Evolutionary conservation across 2,797 vertebrate genomes (phyloP).

Genomic region (Adelosebastes latens): DNA sequence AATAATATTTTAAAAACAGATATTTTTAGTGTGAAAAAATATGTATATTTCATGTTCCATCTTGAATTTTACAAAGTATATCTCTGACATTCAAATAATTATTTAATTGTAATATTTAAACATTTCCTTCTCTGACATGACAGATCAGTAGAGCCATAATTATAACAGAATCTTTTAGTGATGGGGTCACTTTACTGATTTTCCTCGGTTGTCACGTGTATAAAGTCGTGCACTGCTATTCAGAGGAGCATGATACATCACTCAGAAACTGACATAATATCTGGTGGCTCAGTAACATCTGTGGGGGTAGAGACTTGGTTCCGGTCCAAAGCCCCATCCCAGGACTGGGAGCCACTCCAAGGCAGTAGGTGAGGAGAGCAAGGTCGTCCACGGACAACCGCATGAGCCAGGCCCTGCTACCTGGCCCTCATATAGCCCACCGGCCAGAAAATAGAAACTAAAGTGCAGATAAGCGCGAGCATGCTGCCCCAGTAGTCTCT

Average conservation of each 20-base stretch:
- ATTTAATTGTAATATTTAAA: neutral
- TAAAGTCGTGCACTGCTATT: conserved; percentile 37
- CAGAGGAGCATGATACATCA: conserved; percentile 75
- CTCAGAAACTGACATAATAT: conserved; percentile 84
- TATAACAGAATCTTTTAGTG: neutral
- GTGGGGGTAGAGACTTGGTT: conserved; percentile 87
- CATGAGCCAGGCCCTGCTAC: conserved; percentile 78
- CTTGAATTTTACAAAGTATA: neutral
- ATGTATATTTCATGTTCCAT: neutral
- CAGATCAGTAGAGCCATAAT: neutral
- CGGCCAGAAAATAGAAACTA: conserved; percentile 75
- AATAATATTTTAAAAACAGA: neutral
- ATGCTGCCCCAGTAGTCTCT: conserved; percentile 73
- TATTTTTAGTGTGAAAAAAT: neutral
- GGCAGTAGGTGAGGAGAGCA: conserved; percentile 86
- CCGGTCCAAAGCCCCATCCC: conserved; percentile 86
- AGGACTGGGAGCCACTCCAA: conserved; percentile 88
- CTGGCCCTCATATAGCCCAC: conserved; percentile 71
- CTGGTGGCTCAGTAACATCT: conserved; percentile 86
- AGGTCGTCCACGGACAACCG: conserved; percentile 87
- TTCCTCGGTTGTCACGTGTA: conserved; percentile 5
- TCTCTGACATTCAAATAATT: neutral
- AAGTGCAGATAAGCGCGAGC: conserved; percentile 76
- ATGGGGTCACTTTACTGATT: neutral
- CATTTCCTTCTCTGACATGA: neutral